A percentile compares a stretch with the other conserved stretches of the same genome.
These are phyloP conservation scores for Stenoptilia bipunctidactyla DNA, from an alignment of 2,888 invertebrate genomes.

Conservation along the genomic window DNA sequence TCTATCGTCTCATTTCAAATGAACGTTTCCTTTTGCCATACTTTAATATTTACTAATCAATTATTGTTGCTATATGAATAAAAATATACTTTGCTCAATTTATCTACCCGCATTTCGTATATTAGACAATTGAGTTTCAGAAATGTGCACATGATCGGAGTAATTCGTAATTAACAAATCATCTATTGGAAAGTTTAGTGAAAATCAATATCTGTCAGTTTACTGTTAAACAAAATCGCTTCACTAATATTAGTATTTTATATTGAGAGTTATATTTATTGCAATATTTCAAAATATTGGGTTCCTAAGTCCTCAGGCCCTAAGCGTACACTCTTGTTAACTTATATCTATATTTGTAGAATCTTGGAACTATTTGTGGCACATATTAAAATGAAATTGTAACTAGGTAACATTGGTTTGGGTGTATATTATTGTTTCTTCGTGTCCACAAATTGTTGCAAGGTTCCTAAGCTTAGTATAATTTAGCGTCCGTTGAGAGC, in stretches of 20 bases:
- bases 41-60: too few species aligned
- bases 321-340: too few species aligned
- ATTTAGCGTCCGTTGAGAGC: conserved; percentile 26
- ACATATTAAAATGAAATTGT: too few species aligned
- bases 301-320: conserved; percentile 42
- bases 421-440: neutral
- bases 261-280: conserved; percentile 51
- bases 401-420: neutral
- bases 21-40: too few species aligned
- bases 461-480: conserved; percentile 9
- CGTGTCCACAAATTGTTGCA: too few species aligned
- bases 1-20: too few species aligned
- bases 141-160: conserved; percentile 55
- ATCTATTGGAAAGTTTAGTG: conserved; percentile 52
- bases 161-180: conserved; percentile 32
- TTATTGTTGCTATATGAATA: too few species aligned
- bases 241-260: conserved; percentile 33
- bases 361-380: too few species aligned
- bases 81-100: too few species aligned
- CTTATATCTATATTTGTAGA: too few species aligned
- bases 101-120: conserved; percentile 17
- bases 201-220: conserved; percentile 37
- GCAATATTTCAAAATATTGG: conserved; percentile 29
- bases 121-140: conserved; percentile 27
- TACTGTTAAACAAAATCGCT: conserved; percentile 59